Conservation (phyloP, 2,888 invertebrate genomes). For the Pachymerium ferrugineum region DNA sequence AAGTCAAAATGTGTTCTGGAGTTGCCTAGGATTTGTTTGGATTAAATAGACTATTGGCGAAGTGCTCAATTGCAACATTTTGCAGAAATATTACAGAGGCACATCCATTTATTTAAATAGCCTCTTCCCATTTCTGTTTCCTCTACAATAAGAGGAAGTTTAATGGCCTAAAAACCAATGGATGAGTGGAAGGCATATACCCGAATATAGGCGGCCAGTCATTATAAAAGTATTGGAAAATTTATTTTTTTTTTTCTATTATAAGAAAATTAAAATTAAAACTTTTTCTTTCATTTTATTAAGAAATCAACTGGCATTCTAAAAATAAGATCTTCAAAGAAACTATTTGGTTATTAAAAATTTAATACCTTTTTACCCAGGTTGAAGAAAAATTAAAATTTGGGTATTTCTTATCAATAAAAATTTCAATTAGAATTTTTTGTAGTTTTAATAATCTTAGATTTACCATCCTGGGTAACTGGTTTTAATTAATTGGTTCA, state of each 20-base stretch:
- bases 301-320: too few species aligned
- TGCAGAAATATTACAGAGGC: neutral
- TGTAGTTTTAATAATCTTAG: too few species aligned
- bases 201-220: neutral
- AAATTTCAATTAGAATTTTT: too few species aligned
- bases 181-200: neutral
- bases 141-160: neutral
- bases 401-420: too few species aligned
- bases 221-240: neutral
- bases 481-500: too few species aligned
- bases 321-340: too few species aligned
- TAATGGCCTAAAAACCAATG: neutral
- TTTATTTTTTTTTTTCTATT: neutral
- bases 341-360: too few species aligned
- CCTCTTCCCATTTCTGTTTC: neutral
- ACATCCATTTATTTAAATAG: neutral
- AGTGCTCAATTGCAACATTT: neutral
- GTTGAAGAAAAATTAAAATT: too few species aligned
- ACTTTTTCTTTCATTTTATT: neutral
- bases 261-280: neutral
- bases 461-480: too few species aligned
- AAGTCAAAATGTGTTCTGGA: neutral
- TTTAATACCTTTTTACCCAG: too few species aligned
- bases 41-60: neutral
- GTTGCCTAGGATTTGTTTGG: neutral